Evolutionary conservation across 1,140 invertebrate genomes (phyloP).

Genomic region (Lutraria rhynchaena): DNA sequence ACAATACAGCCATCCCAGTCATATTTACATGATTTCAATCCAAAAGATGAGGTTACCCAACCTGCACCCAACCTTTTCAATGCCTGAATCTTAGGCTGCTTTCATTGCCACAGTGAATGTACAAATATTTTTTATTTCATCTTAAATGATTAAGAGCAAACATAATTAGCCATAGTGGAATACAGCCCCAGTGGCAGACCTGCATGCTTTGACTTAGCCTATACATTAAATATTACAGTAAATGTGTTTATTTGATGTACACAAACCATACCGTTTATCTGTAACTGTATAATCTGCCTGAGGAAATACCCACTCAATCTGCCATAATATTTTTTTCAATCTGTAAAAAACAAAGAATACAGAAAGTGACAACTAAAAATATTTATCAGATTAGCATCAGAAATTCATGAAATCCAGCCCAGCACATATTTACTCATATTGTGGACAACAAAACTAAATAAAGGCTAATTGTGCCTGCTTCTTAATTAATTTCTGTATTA

Average conservation of each 20-base stretch:
- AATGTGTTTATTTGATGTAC: neutral
- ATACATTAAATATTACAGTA: too few relatives aligned
- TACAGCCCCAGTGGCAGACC: too few relatives aligned
- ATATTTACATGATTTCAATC: neutral
- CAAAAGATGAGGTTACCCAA: neutral
- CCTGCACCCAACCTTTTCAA: neutral
- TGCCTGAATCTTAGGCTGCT: neutral
- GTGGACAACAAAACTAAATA: too few relatives aligned
- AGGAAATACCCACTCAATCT: constrained; percentile 33
- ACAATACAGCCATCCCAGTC: neutral
- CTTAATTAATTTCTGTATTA: too few relatives aligned
- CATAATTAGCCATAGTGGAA: neutral
- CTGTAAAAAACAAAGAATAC: neutral
- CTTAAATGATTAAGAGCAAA: neutral
- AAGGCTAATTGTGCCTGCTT: too few relatives aligned
- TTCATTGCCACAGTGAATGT: neutral
- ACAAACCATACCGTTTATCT: constrained; percentile 1
- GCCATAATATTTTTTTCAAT: constrained; percentile 29
- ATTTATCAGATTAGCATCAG: too few relatives aligned
- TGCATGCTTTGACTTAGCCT: too few relatives aligned
- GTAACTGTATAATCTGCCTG: neutral
- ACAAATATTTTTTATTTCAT: neutral
- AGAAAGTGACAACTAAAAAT: too few relatives aligned
- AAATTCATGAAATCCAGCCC: too few relatives aligned
- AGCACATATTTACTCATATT: too few relatives aligned